These are phyloP conservation scores for Coccyzus lansbergi DNA, from an alignment of 2,797 vertebrate species.

Conservation along the genomic window DNA sequence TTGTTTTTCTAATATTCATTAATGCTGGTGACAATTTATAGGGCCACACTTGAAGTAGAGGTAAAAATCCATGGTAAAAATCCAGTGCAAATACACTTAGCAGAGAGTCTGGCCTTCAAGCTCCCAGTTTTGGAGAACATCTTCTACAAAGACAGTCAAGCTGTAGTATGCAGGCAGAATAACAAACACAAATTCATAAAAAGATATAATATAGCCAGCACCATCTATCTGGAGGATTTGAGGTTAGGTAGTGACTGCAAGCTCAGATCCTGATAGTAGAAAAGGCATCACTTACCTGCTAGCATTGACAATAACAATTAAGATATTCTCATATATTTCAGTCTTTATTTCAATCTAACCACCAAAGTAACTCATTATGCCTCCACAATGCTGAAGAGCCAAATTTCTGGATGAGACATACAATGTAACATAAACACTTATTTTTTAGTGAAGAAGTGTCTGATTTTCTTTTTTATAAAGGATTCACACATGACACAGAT, in stretches of 20 bases:
- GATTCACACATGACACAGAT: neutral
- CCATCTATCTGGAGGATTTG: neutral
- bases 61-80: neutral
- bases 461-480: neutral
- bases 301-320: neutral
- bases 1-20: conserved; percentile 28
- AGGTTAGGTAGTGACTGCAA: neutral
- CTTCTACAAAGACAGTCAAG: neutral
- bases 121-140: neutral
- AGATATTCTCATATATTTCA: neutral
- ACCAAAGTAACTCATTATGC: neutral
- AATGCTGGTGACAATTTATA: conserved; percentile 3
- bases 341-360: neutral
- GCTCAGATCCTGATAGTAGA: neutral
- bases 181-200: neutral
- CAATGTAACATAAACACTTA: neutral
- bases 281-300: neutral
- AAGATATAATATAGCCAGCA: neutral
- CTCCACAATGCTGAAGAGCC: neutral
- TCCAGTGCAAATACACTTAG: neutral
- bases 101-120: neutral
- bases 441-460: neutral
- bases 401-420: neutral
- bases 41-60: neutral
- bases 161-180: neutral